phyloP scores from a whole-genome alignment of 2,888 invertebrate genomes.

The Asteroscopus sphinx region DNA sequence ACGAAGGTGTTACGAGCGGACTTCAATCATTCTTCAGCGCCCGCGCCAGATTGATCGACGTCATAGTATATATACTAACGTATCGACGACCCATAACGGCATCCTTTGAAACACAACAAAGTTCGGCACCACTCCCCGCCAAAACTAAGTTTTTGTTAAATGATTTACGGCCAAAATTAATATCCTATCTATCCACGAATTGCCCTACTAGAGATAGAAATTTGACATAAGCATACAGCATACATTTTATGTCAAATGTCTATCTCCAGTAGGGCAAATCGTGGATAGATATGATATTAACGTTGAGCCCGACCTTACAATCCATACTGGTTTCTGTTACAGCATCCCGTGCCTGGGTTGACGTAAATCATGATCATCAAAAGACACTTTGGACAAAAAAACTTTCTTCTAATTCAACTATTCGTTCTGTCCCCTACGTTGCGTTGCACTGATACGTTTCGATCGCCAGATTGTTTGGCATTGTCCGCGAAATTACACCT shows the following conservation, averaged over 20 bases:
- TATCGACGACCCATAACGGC: constrained; percentile 66
- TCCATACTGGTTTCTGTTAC: constrained; percentile 64
- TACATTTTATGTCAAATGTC: too few species aligned
- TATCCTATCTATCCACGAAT: too few species aligned
- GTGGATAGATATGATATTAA: too few species aligned
- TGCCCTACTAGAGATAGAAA: too few species aligned
- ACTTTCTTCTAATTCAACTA: constrained; percentile 81
- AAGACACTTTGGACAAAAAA: constrained; percentile 71
- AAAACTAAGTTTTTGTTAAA: constrained; percentile 66
- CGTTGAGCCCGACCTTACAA: constrained; percentile 61
- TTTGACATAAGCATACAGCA: too few species aligned
- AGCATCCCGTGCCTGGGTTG: constrained; percentile 70
- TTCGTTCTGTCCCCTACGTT: constrained; percentile 70
- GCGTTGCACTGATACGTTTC: constrained; percentile 71
- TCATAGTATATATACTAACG: too few species aligned
- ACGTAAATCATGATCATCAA: constrained; percentile 79
- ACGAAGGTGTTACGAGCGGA: constrained; percentile 63
- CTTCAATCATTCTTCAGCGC: constrained; percentile 63
- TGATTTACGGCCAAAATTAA: too few species aligned
- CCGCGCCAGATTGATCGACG: constrained; percentile 63
- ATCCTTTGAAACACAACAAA: constrained; percentile 69
- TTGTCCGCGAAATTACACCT: constrained; percentile 83
- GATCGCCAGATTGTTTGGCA: constrained; percentile 68
- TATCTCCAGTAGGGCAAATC: too few species aligned
- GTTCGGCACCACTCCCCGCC: constrained; percentile 57